Evolutionary conservation across 2,113 vertebrate species (phyloP).

Genomic region (Vidua chalybeata): DNA sequence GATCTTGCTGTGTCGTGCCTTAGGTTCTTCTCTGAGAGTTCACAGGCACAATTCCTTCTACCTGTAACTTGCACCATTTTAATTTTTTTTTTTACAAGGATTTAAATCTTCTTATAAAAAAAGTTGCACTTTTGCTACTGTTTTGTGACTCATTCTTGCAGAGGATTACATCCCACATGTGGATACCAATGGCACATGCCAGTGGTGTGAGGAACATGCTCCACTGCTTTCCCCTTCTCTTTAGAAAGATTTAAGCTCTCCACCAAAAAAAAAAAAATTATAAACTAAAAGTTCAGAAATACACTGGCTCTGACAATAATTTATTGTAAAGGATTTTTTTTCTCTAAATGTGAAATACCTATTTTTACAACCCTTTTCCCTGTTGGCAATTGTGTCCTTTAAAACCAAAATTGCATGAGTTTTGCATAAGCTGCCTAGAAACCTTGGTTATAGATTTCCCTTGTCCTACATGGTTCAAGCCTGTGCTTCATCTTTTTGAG

Average conservation of each 20-base stretch:
- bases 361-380: not conserved
- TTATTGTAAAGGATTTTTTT: not conserved
- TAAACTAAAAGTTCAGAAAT: not conserved
- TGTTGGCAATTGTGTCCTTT: not conserved
- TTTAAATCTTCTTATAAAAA: not conserved
- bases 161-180: not conserved
- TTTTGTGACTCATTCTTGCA: not conserved
- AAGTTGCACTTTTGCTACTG: not conserved
- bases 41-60: not conserved
- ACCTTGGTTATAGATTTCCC: not conserved
- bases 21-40: not conserved
- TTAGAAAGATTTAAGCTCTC: not conserved
- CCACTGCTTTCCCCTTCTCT: not conserved
- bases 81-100: not conserved
- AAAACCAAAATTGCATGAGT: not conserved
- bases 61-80: not conserved
- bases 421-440: not conserved
- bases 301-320: not conserved
- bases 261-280: not conserved
- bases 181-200: not conserved
- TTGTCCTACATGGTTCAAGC: not conserved
- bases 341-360: not conserved
- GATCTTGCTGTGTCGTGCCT: not conserved
- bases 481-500: not conserved
- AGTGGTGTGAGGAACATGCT: rapidly evolving